phyloP scores from a whole-genome alignment of 1,140 invertebrate genomes.

The Eubasilissa regina region DNA sequence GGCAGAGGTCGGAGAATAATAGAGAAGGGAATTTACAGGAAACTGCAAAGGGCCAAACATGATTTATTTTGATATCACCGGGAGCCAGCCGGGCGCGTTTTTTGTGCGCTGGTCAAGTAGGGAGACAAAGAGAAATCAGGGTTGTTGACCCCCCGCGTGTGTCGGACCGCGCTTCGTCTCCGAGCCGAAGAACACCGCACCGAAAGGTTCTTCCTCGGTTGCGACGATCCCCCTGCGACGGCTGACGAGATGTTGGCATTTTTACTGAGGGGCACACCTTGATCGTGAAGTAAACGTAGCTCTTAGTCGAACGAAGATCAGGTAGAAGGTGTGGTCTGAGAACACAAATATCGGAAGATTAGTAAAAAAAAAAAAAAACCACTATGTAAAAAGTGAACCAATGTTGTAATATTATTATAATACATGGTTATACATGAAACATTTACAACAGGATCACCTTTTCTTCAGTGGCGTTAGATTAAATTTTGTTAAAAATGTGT shows the following conservation, averaged over 20 bases:
- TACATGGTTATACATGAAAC: neutral
- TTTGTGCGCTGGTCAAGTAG: conserved; percentile 36
- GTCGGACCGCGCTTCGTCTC: neutral
- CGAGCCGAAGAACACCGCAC: too few species aligned
- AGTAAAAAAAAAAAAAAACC: conserved; percentile 8
- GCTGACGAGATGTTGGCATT: neutral
- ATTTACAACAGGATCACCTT: neutral
- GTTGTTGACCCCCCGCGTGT: conserved; percentile 42
- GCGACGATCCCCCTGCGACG: too few species aligned
- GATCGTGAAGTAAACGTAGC: neutral
- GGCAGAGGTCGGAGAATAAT: neutral
- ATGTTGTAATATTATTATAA: too few species aligned
- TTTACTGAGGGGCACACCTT: neutral
- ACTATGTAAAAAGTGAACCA: neutral
- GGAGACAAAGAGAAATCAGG: conserved; percentile 45
- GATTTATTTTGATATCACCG: conserved; percentile 31
- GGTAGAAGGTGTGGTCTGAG: conserved; percentile 10
- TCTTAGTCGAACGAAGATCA: neutral
- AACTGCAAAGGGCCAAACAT: conserved; percentile 13
- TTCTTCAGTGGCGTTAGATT: neutral
- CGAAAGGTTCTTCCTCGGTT: too few species aligned
- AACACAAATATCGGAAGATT: neutral
- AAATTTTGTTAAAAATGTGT: neutral
- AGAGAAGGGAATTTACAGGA: conserved; percentile 1
- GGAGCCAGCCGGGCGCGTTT: conserved; percentile 30